Conservation (phyloP, 2,797 vertebrate genomes). For the Xenentodon cancila region DNA sequence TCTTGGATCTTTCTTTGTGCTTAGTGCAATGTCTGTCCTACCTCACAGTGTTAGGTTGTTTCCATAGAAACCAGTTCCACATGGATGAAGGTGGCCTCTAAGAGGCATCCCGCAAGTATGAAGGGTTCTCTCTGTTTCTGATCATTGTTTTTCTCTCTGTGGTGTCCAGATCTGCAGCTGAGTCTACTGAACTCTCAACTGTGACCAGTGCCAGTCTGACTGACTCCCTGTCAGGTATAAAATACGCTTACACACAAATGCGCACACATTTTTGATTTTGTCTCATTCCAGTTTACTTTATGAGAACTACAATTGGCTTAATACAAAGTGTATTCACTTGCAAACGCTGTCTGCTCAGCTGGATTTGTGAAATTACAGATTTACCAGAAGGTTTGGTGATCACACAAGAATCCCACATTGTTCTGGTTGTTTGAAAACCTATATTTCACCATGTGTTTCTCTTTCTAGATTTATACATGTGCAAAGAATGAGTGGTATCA, state of each 20-base stretch:
- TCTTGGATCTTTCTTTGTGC: not conserved
- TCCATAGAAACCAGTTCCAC: constrained; percentile 61
- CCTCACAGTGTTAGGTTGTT: constrained; percentile 21
- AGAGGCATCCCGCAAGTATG: constrained; percentile 41
- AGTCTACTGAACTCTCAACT: constrained; percentile 60
- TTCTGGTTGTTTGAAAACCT: too few relatives aligned
- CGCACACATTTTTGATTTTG: not conserved
- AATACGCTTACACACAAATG: constrained; percentile 20
- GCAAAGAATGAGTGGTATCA: too few relatives aligned
- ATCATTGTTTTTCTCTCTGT: constrained; percentile 9
- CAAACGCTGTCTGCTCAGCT: too few relatives aligned
- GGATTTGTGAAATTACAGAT: too few relatives aligned
- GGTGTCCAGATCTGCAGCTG: constrained; percentile 65
- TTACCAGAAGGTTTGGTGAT: too few relatives aligned
- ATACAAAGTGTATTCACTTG: too few relatives aligned
- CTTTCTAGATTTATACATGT: too few relatives aligned
- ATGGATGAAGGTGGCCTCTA: constrained; percentile 58
- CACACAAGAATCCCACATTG: too few relatives aligned
- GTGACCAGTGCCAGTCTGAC: constrained; percentile 56
- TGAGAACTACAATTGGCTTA: too few relatives aligned
- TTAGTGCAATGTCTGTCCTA: constrained; percentile 1
- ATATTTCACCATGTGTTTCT: too few relatives aligned
- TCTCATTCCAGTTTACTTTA: too few relatives aligned
- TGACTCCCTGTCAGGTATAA: constrained; percentile 70
- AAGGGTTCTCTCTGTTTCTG: constrained; percentile 61